phyloP scores from a whole-genome alignment of 2,113 vertebrate genomes.

The Proteles cristata region DNA sequence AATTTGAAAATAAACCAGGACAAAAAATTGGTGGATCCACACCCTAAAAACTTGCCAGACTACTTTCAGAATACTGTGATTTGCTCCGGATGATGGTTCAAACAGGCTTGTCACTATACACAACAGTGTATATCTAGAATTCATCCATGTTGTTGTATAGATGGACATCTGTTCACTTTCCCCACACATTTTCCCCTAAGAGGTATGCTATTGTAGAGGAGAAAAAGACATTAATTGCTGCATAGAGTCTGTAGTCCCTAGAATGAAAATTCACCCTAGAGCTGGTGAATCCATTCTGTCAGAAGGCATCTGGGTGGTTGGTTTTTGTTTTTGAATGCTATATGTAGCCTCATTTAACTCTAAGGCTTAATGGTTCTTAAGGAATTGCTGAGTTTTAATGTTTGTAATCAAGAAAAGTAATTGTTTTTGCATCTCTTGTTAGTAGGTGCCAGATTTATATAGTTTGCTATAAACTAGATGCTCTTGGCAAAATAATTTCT shows the following conservation, averaged over 20 bases:
- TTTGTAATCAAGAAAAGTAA: background rate
- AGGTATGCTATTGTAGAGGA: background rate
- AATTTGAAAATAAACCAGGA: background rate
- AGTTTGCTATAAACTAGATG: background rate
- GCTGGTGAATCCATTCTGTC: background rate
- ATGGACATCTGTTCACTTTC: background rate
- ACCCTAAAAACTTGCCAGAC: background rate
- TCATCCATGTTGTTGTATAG: background rate
- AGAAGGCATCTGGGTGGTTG: background rate
- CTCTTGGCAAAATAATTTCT: background rate
- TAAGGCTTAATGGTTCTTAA: background rate
- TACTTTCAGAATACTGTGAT: background rate
- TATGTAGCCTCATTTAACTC: background rate
- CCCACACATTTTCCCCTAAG: background rate
- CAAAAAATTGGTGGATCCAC: background rate
- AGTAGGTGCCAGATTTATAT: background rate
- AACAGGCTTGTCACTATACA: background rate
- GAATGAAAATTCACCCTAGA: background rate
- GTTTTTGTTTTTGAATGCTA: background rate
- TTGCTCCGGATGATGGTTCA: background rate
- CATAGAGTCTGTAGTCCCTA: rapidly evolving
- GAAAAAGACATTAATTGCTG: background rate
- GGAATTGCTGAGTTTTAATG: background rate
- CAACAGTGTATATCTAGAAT: background rate
- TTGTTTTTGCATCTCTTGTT: background rate